Percentiles rank a stretch among this genome's conserved stretches.
Conservation (phyloP, 2,797 vertebrate genomes). For the Garrulus glandarius region DNA sequence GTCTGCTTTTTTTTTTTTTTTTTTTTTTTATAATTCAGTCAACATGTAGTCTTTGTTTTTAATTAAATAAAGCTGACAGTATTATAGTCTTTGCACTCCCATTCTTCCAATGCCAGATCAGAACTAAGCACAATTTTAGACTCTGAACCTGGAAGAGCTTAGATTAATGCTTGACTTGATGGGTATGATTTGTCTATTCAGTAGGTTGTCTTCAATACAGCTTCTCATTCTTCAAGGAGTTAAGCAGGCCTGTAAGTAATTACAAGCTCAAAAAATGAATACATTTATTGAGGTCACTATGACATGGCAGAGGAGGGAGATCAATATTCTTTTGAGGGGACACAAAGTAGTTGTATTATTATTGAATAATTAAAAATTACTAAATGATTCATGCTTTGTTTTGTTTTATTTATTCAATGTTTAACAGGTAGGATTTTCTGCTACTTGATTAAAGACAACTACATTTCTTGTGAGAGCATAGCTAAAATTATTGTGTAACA, state of each 20-base stretch:
- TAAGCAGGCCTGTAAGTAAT: conserved; percentile 3
- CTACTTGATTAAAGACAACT: conserved; percentile 2
- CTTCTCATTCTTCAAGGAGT: not conserved
- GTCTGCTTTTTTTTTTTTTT: not conserved
- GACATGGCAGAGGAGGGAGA: not conserved
- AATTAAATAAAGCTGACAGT: conserved; percentile 21
- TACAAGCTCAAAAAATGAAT: conserved; percentile 3
- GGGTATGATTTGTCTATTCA: not conserved
- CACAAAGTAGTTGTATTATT: not conserved
- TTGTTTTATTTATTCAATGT: conserved; percentile 1
- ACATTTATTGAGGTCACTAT: conserved; percentile 18
- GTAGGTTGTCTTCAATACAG: not conserved
- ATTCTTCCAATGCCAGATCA: not conserved
- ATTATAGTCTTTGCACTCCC: not conserved
- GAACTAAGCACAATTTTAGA: not conserved
- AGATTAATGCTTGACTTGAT: not conserved
- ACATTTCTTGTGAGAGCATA: not conserved
- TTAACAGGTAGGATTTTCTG: conserved; percentile 35
- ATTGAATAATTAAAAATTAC: conserved; percentile 57
- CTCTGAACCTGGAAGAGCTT: conserved; percentile 11
- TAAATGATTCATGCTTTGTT: conserved; percentile 45
- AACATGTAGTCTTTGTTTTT: conserved; percentile 19
- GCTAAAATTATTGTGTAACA: not conserved
- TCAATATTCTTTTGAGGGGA: conserved; percentile 14
- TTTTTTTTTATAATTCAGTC: not conserved